Percentiles rank a stretch among this genome's conserved stretches.
Conservation (phyloP, 2,113 vertebrate species). For the Nothoprocta perdicaria region DNA sequence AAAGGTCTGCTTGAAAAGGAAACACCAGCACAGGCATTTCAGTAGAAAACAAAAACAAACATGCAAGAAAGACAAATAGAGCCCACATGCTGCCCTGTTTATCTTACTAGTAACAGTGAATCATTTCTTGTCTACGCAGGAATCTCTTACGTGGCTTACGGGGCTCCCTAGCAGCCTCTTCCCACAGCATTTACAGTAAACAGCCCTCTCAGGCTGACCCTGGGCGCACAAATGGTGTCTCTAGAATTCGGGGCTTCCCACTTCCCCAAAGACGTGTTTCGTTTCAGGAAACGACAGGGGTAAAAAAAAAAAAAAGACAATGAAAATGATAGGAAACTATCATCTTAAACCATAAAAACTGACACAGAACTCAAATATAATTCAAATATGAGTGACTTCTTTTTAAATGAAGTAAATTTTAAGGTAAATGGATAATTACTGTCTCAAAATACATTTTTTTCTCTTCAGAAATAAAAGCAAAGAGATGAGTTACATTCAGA, state of each 20-base stretch:
- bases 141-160: neutral
- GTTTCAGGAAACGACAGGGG: too few species aligned
- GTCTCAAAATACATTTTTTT: neutral
- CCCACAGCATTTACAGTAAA: neutral
- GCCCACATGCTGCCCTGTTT: neutral
- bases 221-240: fast-evolving
- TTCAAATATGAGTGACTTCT: neutral
- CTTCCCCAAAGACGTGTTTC: neutral
- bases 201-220: neutral
- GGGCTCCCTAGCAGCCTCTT: neutral
- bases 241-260: neutral
- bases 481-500: neutral
- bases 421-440: neutral
- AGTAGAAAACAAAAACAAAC: neutral
- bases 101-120: slow-evolving; percentile 1
- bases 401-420: neutral
- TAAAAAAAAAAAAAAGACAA: too few species aligned
- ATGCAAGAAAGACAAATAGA: neutral
- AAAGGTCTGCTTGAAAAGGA: neutral
- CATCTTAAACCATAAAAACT: neutral
- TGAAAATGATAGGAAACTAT: neutral
- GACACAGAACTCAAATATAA: neutral
- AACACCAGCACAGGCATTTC: neutral
- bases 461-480: neutral
- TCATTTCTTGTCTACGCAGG: slow-evolving; percentile 14